Percentiles rank a stretch among this genome's conserved stretches.
phyloP scores from a whole-genome alignment of 2,797 vertebrate species.

The Epinephelus malabaricus region DNA sequence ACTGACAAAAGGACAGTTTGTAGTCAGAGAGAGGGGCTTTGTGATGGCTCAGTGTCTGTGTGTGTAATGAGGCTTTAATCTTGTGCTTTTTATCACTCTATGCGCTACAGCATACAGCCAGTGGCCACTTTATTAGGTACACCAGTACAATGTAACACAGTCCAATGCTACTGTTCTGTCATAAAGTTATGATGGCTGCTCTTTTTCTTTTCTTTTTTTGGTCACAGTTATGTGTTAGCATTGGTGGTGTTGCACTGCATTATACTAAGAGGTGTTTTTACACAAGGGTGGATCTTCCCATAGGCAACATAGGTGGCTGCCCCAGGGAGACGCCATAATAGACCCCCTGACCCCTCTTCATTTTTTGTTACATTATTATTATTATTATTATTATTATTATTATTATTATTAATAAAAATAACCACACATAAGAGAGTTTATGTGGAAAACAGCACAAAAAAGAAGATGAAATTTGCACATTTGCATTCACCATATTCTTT shows the following conservation, averaged over 20 bases:
- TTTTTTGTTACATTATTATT: no score
- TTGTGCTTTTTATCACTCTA: background rate
- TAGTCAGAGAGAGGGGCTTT: slow-evolving; percentile 48
- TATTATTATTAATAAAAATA: no score
- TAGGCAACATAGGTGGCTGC: no score
- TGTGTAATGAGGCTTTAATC: slow-evolving; percentile 38
- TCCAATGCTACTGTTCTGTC: background rate
- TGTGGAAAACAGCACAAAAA: no score
- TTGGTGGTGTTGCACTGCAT: background rate
- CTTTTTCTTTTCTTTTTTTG: background rate
- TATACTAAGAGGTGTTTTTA: background rate
- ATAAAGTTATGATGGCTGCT: background rate
- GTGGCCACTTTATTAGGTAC: slow-evolving; percentile 6
- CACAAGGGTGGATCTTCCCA: no score
- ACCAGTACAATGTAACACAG: background rate
- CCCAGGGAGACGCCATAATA: no score
- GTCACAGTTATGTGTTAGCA: background rate
- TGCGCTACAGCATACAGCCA: background rate
- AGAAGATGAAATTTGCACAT: no score
- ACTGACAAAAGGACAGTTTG: slow-evolving; percentile 63
- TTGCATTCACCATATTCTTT: no score
- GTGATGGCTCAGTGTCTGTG: slow-evolving; percentile 48
- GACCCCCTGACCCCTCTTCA: no score
- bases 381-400: no score
- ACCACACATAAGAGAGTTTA: no score